Evolutionary conservation across 2,888 invertebrate species (phyloP).

Genomic region (Diplazon laetatorius): DNA sequence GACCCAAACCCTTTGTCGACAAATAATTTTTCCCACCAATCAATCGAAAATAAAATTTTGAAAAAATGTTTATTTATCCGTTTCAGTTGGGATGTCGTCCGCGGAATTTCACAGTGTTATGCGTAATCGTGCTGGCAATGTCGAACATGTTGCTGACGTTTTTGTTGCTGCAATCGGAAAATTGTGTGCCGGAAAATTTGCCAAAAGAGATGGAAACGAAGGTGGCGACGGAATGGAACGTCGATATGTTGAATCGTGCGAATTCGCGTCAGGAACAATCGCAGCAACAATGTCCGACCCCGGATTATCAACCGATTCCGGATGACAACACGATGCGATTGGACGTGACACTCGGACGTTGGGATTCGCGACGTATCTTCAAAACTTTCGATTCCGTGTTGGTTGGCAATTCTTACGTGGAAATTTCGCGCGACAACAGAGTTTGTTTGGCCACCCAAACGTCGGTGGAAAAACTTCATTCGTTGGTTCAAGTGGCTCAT

Average conservation of each 20-base stretch:
- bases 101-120: slow-evolving; percentile 88
- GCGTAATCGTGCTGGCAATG: slow-evolving; percentile 86
- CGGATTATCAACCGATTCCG: slow-evolving; percentile 66
- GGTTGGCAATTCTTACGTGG: slow-evolving; percentile 87
- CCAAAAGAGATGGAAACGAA: slow-evolving; percentile 66
- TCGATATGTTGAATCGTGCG: slow-evolving; percentile 39
- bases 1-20: no score
- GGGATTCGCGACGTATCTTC: slow-evolving; percentile 89
- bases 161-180: slow-evolving; percentile 84
- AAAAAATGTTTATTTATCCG: no score
- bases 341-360: slow-evolving; percentile 88
- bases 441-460: slow-evolving; percentile 93
- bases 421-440: slow-evolving; percentile 84
- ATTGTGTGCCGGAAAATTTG: slow-evolving; percentile 76
- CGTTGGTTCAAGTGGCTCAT: slow-evolving; percentile 90
- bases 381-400: slow-evolving; percentile 89
- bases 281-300: slow-evolving; percentile 68
- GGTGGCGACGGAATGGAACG: slow-evolving; percentile 73
- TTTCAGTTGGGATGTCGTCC: slow-evolving; percentile 85
- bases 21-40: no score
- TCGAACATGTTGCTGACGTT: slow-evolving; percentile 86
- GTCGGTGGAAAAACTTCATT: slow-evolving; percentile 91
- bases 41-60: no score
- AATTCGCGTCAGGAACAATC: slow-evolving; percentile 47
- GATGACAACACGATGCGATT: slow-evolving; percentile 82